Conservation (phyloP, 2,797 vertebrate species). For the Dendrocincla fuliginosa region DNA sequence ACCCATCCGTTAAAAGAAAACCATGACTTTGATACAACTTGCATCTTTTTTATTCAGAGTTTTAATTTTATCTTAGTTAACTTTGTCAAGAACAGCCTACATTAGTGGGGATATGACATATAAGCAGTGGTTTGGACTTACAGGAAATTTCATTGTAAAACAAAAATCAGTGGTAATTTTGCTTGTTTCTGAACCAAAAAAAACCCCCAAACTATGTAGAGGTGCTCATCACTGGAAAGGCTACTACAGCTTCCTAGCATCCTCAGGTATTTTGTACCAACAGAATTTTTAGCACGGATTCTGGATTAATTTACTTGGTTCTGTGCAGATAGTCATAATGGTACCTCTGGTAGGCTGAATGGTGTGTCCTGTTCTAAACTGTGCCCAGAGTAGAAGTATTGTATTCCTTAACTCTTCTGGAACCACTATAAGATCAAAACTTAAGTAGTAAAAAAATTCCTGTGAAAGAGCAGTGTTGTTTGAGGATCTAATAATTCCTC, state of each 20-base stretch:
- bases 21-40: constrained; percentile 14
- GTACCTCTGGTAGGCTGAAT: background rate
- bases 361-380: background rate
- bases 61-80: constrained; percentile 53
- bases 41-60: constrained; percentile 58
- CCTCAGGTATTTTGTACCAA: background rate
- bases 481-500: background rate
- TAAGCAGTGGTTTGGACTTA: background rate
- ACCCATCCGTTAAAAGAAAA: constrained; percentile 76
- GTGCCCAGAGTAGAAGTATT: background rate
- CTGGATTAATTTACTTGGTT: background rate
- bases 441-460: background rate
- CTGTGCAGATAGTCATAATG: background rate
- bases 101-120: background rate
- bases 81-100: constrained; percentile 50
- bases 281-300: background rate
- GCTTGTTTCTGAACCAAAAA: background rate
- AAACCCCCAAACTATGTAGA: background rate
- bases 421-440: background rate
- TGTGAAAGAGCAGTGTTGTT: background rate
- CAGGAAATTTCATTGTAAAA: background rate
- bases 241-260: background rate
- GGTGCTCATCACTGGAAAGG: background rate
- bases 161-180: background rate
- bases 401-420: background rate